Evolutionary conservation across 2,888 invertebrate genomes (phyloP).

Genomic region (Eupithecia subumbrata): DNA sequence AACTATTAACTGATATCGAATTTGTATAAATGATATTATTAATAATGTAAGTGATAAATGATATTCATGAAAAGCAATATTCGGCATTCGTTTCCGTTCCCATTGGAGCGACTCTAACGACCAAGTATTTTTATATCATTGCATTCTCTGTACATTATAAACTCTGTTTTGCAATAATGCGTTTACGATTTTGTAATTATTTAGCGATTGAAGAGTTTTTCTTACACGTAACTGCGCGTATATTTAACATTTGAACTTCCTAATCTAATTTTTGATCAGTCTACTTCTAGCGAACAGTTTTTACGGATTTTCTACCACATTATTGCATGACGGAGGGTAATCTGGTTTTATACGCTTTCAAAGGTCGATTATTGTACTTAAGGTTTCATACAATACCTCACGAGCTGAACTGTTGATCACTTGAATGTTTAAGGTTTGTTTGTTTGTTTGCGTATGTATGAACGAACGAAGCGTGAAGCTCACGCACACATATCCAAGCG

Average conservation of each 20-base stretch:
- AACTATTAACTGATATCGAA: conserved; percentile 41
- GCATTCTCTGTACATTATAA: conserved; percentile 37
- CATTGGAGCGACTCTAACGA: conserved; percentile 50
- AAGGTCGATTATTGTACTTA: conserved; percentile 42
- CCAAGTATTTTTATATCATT: conserved; percentile 60
- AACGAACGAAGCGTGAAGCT: conserved; percentile 8
- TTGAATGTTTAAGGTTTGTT: conserved; percentile 17
- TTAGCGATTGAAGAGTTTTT: conserved; percentile 24
- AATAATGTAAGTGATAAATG: conserved; percentile 39
- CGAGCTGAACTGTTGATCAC: conserved; percentile 16
- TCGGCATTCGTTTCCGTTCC: conserved; percentile 44
- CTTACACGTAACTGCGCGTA: conserved; percentile 27
- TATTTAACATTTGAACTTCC: conserved; percentile 16
- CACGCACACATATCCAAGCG: conserved; percentile 35
- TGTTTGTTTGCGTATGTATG: conserved; percentile 3
- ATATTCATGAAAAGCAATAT: conserved; percentile 53
- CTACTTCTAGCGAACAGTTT: conserved; percentile 33
- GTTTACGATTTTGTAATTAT: conserved; percentile 31
- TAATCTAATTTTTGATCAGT: conserved; percentile 31
- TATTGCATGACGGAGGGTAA: conserved; percentile 36
- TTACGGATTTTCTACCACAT: conserved; percentile 29
- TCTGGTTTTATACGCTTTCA: conserved; percentile 50
- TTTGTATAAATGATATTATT: conserved; percentile 54
- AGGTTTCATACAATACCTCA: conserved; percentile 35
- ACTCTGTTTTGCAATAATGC: conserved; percentile 40